Evolutionary conservation across 2,113 vertebrate species (phyloP).

Genomic region (Tetraodon nigroviridis): DNA sequence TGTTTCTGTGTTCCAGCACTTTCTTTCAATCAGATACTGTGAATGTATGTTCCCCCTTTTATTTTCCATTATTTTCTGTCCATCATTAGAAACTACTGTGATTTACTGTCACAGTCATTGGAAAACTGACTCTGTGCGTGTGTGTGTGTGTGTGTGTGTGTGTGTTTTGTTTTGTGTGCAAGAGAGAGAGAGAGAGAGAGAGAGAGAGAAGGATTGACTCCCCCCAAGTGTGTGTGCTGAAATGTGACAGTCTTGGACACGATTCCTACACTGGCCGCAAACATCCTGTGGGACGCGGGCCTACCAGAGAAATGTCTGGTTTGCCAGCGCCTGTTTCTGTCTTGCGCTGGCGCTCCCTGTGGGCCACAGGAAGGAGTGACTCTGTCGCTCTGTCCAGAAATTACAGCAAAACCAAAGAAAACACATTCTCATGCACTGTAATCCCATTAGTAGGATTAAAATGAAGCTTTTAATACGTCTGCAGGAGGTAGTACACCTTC

Average conservation of each 20-base stretch:
- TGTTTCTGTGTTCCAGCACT: no score
- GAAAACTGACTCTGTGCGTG: no score
- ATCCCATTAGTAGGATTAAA: slow-evolving; percentile 43
- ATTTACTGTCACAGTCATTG: no score
- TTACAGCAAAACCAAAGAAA: background rate
- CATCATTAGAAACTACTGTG: background rate
- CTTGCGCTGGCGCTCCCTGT: slow-evolving; percentile 59
- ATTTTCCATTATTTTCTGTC: background rate
- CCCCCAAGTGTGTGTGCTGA: slow-evolving; percentile 34
- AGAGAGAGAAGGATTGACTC: no score
- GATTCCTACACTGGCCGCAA: slow-evolving; percentile 59
- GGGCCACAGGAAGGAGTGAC: slow-evolving; percentile 15
- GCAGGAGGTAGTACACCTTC: background rate
- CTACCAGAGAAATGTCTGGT: slow-evolving; percentile 50
- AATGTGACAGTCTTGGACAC: slow-evolving; percentile 56
- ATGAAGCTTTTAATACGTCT: slow-evolving; percentile 31
- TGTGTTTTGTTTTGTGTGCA: no score
- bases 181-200: no score
- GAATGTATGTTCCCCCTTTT: no score
- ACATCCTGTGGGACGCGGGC: slow-evolving; percentile 55
- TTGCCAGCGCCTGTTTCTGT: slow-evolving; percentile 58
- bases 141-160: slow-evolving; percentile 15
- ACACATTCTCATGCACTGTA: slow-evolving; percentile 14
- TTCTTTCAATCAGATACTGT: no score
- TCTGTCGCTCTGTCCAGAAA: slow-evolving; percentile 54